Conservation (phyloP, 2,797 vertebrate genomes). For the Peromyscus eremicus region DNA sequence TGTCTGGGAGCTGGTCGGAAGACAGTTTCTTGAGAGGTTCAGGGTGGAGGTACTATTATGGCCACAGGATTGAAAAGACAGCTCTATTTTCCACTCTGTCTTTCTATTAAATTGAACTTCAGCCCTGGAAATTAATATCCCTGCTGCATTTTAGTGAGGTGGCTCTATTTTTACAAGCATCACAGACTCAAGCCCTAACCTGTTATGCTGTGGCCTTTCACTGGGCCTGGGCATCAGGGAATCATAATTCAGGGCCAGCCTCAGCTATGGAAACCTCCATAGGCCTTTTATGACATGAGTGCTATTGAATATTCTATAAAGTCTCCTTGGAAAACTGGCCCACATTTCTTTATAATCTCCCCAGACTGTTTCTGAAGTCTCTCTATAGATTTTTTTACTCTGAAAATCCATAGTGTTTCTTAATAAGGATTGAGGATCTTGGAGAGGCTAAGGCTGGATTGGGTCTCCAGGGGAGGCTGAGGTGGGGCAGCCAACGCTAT, state of each 20-base stretch:
- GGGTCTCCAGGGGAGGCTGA: conserved; percentile 22
- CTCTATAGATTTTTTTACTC: conserved; percentile 82
- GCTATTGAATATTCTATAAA: conserved; percentile 83
- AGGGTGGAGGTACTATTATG: conserved; percentile 67
- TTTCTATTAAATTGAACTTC: conserved; percentile 79
- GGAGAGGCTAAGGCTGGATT: conserved; percentile 72
- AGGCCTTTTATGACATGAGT: conserved; percentile 77
- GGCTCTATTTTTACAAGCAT: conserved; percentile 76
- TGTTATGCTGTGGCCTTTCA: conserved; percentile 74
- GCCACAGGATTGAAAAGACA: conserved; percentile 77
- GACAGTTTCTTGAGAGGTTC: conserved; percentile 56
- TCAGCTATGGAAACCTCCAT: conserved; percentile 72
- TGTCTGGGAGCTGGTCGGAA: conserved; percentile 55
- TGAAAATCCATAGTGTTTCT: conserved; percentile 77
- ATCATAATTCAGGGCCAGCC: conserved; percentile 74
- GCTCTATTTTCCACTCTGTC: conserved; percentile 82
- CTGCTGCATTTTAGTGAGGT: conserved; percentile 74
- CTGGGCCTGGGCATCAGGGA: conserved; percentile 69
- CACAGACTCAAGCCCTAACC: conserved; percentile 75
- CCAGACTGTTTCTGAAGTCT: conserved; percentile 77
- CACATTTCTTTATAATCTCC: conserved; percentile 81
- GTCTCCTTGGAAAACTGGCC: conserved; percentile 75
- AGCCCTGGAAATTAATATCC: conserved; percentile 83
- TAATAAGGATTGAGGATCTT: conserved; percentile 76
- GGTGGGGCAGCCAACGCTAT: not conserved